phyloP scores from a whole-genome alignment of 2,113 vertebrate genomes.

The Cinclus cinclus region DNA sequence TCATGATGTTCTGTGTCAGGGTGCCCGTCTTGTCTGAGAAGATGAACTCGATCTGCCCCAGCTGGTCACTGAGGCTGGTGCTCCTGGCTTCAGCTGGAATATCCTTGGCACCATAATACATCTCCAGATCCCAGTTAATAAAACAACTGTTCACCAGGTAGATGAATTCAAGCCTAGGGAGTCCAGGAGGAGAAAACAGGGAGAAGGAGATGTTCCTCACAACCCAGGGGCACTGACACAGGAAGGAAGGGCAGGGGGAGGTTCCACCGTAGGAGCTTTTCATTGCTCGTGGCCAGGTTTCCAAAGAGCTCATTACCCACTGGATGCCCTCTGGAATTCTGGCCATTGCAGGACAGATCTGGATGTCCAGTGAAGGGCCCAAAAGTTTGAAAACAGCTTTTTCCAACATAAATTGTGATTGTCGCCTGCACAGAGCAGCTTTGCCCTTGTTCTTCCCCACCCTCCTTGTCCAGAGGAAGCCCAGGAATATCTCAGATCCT shows the following conservation, averaged over 20 bases:
- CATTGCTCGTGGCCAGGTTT: background rate
- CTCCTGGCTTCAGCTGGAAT: constrained; percentile 81
- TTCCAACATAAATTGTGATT: background rate
- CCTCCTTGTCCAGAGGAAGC: background rate
- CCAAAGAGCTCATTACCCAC: background rate
- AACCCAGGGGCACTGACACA: accelerated
- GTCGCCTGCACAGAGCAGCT: background rate
- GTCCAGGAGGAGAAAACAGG: background rate
- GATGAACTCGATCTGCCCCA: constrained; percentile 91
- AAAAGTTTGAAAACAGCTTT: background rate
- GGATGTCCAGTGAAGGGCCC: background rate
- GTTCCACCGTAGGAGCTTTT: background rate
- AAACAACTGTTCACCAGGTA: constrained; percentile 88
- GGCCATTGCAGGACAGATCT: background rate
- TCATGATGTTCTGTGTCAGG: constrained; percentile 89
- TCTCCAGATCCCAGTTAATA: constrained; percentile 87
- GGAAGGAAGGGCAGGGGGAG: background rate
- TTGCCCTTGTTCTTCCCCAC: background rate
- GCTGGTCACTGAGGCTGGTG: constrained; percentile 86
- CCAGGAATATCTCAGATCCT: background rate
- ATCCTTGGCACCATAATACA: constrained; percentile 78
- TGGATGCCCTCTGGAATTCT: background rate
- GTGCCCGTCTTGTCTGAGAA: constrained; percentile 97
- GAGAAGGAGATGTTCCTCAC: background rate
- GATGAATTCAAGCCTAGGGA: constrained; percentile 83